Percentiles rank a stretch among this genome's conserved stretches.
These are phyloP conservation scores for Beroe forskalii DNA, from an alignment of 37 sponge, comb jelly and placozoan species.

Conservation along the genomic window DNA sequence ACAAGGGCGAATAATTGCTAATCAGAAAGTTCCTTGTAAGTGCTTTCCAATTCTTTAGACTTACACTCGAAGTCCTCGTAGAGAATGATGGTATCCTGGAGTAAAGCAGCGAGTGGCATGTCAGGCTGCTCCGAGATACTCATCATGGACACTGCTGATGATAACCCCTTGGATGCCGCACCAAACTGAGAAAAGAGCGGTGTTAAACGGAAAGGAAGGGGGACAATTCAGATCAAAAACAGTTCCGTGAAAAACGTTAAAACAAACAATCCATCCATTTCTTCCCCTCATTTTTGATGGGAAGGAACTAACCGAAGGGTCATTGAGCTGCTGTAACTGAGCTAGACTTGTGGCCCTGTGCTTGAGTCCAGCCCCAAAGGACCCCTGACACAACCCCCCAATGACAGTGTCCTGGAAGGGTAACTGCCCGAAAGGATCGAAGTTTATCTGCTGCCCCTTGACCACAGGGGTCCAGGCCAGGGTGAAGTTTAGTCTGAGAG, in stretches of 20 bases:
- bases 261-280: too few relatives aligned
- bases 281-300: too few relatives aligned
- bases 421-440: constrained; percentile 35
- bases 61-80: constrained; percentile 61
- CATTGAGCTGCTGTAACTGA: constrained; percentile 44
- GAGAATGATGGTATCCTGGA: constrained; percentile 54
- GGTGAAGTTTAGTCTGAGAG: constrained; percentile 63
- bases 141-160: constrained; percentile 64
- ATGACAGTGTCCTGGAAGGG: constrained; percentile 63
- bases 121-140: constrained; percentile 51
- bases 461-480: constrained; percentile 62
- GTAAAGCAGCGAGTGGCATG: constrained; percentile 26
- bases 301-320: constrained; percentile 14
- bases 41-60: too few relatives aligned
- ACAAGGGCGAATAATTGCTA: too few relatives aligned
- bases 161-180: not conserved
- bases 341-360: constrained; percentile 29
- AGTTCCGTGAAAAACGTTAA: too few relatives aligned
- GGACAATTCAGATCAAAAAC: too few relatives aligned
- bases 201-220: too few relatives aligned
- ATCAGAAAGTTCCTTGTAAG: too few relatives aligned
- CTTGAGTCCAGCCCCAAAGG: constrained; percentile 34
- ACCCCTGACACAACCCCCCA: constrained; percentile 51
- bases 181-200: not conserved
- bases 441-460: constrained; percentile 64